Percentiles rank a stretch among this genome's conserved stretches.
These are phyloP conservation scores for Spilarctia lutea DNA, from an alignment of 2,888 invertebrate genomes.

Conservation along the genomic window DNA sequence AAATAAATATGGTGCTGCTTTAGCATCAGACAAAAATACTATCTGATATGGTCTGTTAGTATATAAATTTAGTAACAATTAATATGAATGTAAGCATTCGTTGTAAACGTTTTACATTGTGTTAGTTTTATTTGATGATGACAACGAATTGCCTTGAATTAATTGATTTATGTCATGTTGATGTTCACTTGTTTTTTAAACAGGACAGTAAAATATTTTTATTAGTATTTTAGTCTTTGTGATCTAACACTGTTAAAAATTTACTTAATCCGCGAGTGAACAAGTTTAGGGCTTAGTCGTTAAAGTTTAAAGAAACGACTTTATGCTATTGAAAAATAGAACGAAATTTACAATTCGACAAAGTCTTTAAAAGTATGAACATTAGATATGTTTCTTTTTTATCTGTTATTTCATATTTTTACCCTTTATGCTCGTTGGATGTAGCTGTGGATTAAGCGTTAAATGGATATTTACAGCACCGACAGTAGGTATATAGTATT, in stretches of 20 bases:
- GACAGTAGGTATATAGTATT: no score
- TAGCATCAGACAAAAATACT: background rate
- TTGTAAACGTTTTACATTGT: background rate
- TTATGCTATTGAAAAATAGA: no score
- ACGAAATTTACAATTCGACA: no score
- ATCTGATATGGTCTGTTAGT: background rate
- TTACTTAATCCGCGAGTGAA: background rate
- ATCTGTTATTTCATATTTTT: no score
- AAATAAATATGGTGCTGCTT: background rate
- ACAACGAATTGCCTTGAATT: background rate
- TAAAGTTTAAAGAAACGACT: no score
- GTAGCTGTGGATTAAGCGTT: no score
- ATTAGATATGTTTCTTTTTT: no score
- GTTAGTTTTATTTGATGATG: slow-evolving; percentile 1
- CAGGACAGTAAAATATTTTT: background rate
- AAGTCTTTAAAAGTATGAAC: no score
- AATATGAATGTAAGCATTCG: background rate
- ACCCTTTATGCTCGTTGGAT: no score
- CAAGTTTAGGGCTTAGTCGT: no score
- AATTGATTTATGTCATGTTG: slow-evolving; percentile 2
- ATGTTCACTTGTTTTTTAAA: background rate
- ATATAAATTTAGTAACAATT: background rate
- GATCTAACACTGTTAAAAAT: background rate
- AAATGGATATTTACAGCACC: no score
- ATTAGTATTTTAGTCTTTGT: background rate